Evolutionary conservation across 2,113 vertebrate species (phyloP), one percentile per base, ranked within the genome.

Genomic region (Fukomys damarensis): DNA sequence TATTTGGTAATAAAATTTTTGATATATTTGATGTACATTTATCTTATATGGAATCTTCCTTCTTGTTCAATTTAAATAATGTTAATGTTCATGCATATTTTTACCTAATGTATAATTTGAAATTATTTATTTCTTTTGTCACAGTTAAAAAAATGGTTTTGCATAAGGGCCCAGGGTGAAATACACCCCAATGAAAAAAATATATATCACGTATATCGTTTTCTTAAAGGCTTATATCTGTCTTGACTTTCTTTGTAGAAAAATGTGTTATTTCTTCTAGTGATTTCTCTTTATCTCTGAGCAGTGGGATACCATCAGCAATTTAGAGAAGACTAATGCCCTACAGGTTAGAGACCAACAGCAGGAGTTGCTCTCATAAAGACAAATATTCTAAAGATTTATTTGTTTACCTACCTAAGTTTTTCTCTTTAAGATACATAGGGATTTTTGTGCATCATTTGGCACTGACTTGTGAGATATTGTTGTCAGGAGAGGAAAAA

Each of bases 381-480:
- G 98, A 99, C 97, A 98, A 98, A 98, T 98, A 97, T 98, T 98
- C 94, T 98, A 89, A 98, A 98, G 98, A 99, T 98, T 98, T 98
- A 98, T 98, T 96, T 98, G 98, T 98, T 98, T 98, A 98, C 98
- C 96, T 98, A 98, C 88, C 97, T 98, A 98, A 97, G 17, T 58
- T 98, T 98, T 95, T 96, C 97, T 98, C 93, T 98, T 98, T 98
- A 98, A 97, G 97, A 97, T 98, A 98, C 96, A 97, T 8, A 97
- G 97, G 97, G 98, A 98, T 96, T 98, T 98, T 97, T 97, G 97
- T 97, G 96, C 94, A 98, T 98, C 97, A 97, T 98, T 98, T 98
- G 97, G 92, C 97, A 97, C 98, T 98, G 98, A 98, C 98, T 98
- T 98, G 97, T 98, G 98, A 98, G 95, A 98, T 77, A 90, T 30